Percentiles rank a stretch among this genome's conserved stretches.
These are phyloP conservation scores for Otolemur garnettii DNA, from an alignment of 2,113 vertebrate species.

Conservation along the genomic window DNA sequence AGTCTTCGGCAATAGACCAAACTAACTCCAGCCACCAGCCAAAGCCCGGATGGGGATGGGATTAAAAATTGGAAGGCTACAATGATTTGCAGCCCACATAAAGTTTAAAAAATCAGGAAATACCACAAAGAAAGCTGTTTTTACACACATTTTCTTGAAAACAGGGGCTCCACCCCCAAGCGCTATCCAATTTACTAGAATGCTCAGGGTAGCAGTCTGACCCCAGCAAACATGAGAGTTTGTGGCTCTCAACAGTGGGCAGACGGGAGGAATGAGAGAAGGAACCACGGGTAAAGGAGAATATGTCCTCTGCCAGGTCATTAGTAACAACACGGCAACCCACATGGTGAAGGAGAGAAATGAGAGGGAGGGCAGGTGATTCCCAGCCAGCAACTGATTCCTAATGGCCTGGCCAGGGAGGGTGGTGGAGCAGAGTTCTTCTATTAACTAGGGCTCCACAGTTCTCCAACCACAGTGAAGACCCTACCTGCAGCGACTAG, in stretches of 20 bases:
- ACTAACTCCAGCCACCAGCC: background rate
- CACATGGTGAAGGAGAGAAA: background rate
- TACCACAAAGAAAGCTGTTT: background rate
- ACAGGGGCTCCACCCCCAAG: background rate
- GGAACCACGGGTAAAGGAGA: background rate
- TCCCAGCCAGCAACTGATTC: background rate
- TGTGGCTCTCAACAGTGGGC: background rate
- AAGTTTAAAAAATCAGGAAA: background rate
- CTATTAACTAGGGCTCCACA: background rate
- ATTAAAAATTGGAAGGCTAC: background rate
- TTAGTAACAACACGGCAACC: background rate
- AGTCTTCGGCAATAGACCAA: background rate
- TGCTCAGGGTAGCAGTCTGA: background rate
- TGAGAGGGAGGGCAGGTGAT: background rate
- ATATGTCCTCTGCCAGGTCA: background rate
- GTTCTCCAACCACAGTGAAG: background rate
- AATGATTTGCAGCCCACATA: background rate
- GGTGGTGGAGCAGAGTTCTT: no score
- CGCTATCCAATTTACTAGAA: background rate
- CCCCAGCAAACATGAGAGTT: background rate
- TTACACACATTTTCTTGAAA: background rate
- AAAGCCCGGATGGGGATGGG: background rate
- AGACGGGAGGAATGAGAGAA: background rate
- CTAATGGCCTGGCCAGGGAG: accelerated
- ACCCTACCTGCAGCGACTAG: background rate